These are phyloP conservation scores for Naja naja DNA, from an alignment of 2,113 vertebrate species.

Conservation along the genomic window DNA sequence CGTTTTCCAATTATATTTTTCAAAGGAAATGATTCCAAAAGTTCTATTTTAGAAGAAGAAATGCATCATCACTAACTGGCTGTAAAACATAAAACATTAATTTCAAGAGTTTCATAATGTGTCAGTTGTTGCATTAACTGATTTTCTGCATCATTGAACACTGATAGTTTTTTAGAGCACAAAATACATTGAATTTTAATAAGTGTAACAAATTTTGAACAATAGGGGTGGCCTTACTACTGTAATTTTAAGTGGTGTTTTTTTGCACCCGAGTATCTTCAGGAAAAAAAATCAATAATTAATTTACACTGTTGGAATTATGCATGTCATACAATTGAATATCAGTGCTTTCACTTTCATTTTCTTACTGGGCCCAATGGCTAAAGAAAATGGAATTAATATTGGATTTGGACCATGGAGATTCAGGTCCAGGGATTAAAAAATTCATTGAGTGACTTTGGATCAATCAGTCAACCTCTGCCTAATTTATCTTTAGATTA, in stretches of 20 bases:
- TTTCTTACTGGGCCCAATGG: not conserved
- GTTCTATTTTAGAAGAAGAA: not conserved
- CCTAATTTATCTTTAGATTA: not conserved
- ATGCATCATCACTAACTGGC: not conserved
- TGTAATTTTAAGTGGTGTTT: not conserved
- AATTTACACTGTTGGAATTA: slow-evolving; percentile 7
- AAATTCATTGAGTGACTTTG: not conserved
- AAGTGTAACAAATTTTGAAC: slow-evolving; percentile 1
- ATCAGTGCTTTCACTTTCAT: not conserved
- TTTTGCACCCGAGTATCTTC: slow-evolving; percentile 25
- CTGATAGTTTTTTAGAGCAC: not conserved
- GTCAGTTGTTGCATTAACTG: not conserved
- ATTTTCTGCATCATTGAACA: not conserved
- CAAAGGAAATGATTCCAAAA: not conserved
- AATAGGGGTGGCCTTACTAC: slow-evolving; percentile 14
- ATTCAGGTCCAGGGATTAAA: not conserved
- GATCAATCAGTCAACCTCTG: not conserved
- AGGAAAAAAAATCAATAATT: not conserved
- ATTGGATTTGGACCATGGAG: not conserved
- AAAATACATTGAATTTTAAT: not conserved
- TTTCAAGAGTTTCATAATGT: not conserved
- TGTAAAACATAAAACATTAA: not conserved
- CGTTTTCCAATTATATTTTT: not conserved
- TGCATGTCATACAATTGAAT: not conserved
- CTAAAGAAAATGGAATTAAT: not conserved